Evolutionary conservation across 2,888 invertebrate genomes (phyloP), one percentile per base, ranked within the genome.

Genomic region (Tetranychus piercei): DNA sequence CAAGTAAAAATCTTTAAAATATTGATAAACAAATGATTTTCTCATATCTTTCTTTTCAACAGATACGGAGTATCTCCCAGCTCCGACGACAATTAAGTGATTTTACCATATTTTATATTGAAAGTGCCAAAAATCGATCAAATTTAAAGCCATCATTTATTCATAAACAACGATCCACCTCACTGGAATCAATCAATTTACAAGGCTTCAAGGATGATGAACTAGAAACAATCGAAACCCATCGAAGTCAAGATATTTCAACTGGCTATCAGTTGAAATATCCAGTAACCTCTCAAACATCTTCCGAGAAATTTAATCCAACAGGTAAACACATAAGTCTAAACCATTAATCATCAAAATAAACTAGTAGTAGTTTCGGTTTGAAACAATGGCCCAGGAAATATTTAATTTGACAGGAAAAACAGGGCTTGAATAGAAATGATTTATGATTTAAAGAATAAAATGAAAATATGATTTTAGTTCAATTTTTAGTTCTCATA

Each of bases 51-150:
- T 34, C 5, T 23, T 65, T 18, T 18, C 22, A 64, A 55, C n/a
- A 91, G 92, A 90, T 94, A 4, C 87, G 92, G 79, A 94, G 94
- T 82, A 95, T 94, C 82, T 93, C 94, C 0, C 94, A 94, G 80
- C 84, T 95, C 74, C 87, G 94, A 72, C 92, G 93, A 82, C 94
- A 94, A 82, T 92, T 93, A 81, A 89, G 91, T 18, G 92, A 92
- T 80, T 89, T 92, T 74, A 92, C 93, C 81, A 92, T 92, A 6
- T 94, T 94, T 83, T 92, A 92, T 82, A 85, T 93, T 81, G 88
- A 89, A 55, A 55, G 55, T 55, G 20, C 34, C 70, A 45, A 55
- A 55, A 55, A 55, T 55, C 55, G 55, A 15, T 9, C 9, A 15
- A 55, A 55, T 15, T 5, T 55, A 2, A 55, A 15, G 9, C 55